Conservation (phyloP, 2,113 vertebrate species). For the Phoxinus phoxinus region DNA sequence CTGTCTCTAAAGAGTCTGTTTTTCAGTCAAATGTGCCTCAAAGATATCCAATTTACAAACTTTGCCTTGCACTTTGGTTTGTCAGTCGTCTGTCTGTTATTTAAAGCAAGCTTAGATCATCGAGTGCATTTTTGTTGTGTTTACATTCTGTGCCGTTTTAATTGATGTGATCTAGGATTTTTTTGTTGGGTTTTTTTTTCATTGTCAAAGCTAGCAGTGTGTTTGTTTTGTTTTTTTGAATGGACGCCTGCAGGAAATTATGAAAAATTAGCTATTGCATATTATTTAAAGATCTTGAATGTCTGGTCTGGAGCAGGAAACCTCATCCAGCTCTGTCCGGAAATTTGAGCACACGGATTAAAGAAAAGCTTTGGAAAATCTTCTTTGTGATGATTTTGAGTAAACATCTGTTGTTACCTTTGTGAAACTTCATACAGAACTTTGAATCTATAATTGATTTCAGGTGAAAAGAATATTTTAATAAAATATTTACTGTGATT, state of each 20-base stretch:
- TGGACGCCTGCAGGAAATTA: conserved; percentile 35
- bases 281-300: conserved; percentile 49
- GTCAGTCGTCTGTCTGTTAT: conserved; percentile 79
- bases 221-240: conserved; percentile 8
- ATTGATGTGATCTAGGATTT: conserved; percentile 26
- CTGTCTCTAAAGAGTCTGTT: conserved; percentile 77
- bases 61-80: conserved; percentile 90
- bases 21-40: conserved; percentile 83
- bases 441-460: conserved; percentile 82
- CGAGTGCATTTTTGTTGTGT: conserved; percentile 71
- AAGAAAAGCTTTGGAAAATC: conserved; percentile 39
- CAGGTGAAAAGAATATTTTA: conserved; percentile 93
- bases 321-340: neutral
- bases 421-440: conserved; percentile 64
- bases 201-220: conserved; percentile 6
- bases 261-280: neutral
- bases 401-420: conserved; percentile 50
- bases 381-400: conserved; percentile 52
- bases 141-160: conserved; percentile 66
- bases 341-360: neutral
- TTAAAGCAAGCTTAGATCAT: conserved; percentile 77
- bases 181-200: conserved; percentile 46
- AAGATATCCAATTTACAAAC: conserved; percentile 70
- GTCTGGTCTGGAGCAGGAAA: conserved; percentile 7
- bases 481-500: conserved; percentile 85